phyloP scores from a whole-genome alignment of 2,113 vertebrate species.

The Poeciliopsis occidentalis region DNA sequence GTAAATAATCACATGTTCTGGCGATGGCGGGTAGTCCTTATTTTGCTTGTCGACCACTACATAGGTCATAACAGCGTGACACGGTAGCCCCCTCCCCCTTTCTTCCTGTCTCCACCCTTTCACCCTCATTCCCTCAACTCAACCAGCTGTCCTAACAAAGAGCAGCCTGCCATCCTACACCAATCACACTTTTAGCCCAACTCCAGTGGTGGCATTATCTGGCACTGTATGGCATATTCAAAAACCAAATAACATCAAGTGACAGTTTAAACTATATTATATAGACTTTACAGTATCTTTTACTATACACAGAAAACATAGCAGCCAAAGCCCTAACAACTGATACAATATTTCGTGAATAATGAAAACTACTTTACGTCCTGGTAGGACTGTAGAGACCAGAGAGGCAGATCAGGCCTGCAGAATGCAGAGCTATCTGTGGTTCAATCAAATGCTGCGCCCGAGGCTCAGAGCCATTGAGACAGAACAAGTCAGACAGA shows the following conservation, averaged over 20 bases:
- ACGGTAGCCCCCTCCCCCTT: neutral
- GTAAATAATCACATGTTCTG: neutral
- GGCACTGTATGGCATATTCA: neutral
- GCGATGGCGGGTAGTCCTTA: neutral
- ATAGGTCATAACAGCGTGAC: neutral
- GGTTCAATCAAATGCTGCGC: neutral
- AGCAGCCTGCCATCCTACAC: conserved; percentile 13
- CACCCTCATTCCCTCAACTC: conserved; percentile 8
- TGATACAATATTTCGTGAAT: neutral
- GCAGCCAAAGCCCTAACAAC: neutral
- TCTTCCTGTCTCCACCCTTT: conserved; percentile 44
- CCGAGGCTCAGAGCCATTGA: conserved; percentile 14
- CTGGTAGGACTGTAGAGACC: neutral
- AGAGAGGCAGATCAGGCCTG: conserved; percentile 1
- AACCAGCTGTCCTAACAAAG: conserved; percentile 58
- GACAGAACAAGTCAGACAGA: conserved; percentile 47
- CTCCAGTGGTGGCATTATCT: neutral
- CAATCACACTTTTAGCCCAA: neutral
- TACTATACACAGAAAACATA: neutral
- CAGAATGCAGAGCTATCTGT: conserved; percentile 24
- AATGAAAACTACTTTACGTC: neutral
- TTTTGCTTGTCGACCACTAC: neutral
- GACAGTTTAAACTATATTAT: neutral
- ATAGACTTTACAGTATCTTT: neutral
- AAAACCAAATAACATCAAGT: neutral